phyloP scores from a whole-genome alignment of 2,888 invertebrate species.

The Papilio elwesi region DNA sequence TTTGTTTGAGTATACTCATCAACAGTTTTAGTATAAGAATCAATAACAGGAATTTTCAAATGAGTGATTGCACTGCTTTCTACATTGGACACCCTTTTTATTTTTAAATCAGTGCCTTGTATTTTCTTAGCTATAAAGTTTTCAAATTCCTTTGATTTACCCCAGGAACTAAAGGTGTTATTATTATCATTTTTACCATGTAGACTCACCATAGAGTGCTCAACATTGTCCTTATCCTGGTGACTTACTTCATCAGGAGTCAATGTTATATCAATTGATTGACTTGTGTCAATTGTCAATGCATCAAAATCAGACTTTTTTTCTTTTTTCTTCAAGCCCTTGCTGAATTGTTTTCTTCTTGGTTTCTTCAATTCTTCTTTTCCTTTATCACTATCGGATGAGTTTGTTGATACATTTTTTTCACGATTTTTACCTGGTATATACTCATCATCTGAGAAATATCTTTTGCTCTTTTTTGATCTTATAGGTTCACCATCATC shows the following conservation, averaged over 20 bases:
- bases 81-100: slow-evolving; percentile 65
- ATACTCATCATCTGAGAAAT: slow-evolving; percentile 92
- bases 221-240: slow-evolving; percentile 57
- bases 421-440: slow-evolving; percentile 79
- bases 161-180: slow-evolving; percentile 39
- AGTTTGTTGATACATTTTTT: slow-evolving; percentile 50
- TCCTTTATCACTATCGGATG: slow-evolving; percentile 63
- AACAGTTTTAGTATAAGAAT: slow-evolving; percentile 60
- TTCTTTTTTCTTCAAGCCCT: slow-evolving; percentile 56
- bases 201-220: slow-evolving; percentile 56
- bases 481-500: slow-evolving; percentile 62
- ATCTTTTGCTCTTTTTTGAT: slow-evolving; percentile 81
- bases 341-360: slow-evolving; percentile 46
- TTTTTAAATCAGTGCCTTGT: slow-evolving; percentile 71
- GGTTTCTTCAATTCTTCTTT: slow-evolving; percentile 53
- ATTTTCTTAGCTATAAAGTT: slow-evolving; percentile 74
- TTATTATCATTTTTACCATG: slow-evolving; percentile 55
- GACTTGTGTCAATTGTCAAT: slow-evolving; percentile 26
- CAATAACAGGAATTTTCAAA: slow-evolving; percentile 70
- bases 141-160: slow-evolving; percentile 64
- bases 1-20: slow-evolving; percentile 66
- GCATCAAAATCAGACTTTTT: slow-evolving; percentile 47
- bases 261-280: slow-evolving; percentile 30
- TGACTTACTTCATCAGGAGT: slow-evolving; percentile 46
- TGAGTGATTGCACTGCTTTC: slow-evolving; percentile 54